Evolutionary conservation across 2,888 invertebrate species (phyloP).

Genomic region (Rhabditophanes sp.): DNA sequence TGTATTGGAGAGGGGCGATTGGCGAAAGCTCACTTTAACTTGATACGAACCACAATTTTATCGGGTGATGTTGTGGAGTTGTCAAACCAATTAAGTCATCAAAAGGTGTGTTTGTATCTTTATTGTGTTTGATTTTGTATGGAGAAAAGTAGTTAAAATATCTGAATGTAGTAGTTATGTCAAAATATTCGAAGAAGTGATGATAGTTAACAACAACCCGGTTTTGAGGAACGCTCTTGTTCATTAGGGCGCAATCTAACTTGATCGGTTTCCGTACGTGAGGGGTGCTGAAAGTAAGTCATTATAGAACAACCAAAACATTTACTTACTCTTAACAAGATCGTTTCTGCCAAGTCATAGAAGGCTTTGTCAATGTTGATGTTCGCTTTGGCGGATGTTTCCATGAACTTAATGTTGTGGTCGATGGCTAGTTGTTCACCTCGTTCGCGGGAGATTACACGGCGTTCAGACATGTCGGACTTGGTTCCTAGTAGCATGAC

Average conservation of each 20-base stretch:
- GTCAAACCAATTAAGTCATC: no score
- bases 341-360: slow-evolving; percentile 70
- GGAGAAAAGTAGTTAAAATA: no score
- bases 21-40: no score
- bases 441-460: slow-evolving; percentile 79
- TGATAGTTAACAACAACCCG: slow-evolving; percentile 7
- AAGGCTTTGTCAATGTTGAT: slow-evolving; percentile 95
- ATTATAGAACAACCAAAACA: no score
- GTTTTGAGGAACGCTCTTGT: slow-evolving; percentile 6
- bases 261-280: slow-evolving; percentile 8
- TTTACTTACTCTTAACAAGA: slow-evolving; percentile 31
- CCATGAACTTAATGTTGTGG: slow-evolving; percentile 96
- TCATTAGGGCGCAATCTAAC: slow-evolving; percentile 12
- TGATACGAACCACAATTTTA: no score
- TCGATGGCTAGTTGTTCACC: slow-evolving; percentile 67
- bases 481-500: slow-evolving; percentile 98
- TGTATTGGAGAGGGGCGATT: no score
- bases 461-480: slow-evolving; percentile 85
- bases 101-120: no score
- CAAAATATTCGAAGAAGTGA: no score
- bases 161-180: no score
- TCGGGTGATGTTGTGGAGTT: no score
- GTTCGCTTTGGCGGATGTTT: slow-evolving; percentile 93
- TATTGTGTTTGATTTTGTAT: no score
- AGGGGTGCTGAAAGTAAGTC: slow-evolving; percentile 10